Evolutionary conservation across 2,888 invertebrate species (phyloP).

Genomic region (Acronicta leporina): DNA sequence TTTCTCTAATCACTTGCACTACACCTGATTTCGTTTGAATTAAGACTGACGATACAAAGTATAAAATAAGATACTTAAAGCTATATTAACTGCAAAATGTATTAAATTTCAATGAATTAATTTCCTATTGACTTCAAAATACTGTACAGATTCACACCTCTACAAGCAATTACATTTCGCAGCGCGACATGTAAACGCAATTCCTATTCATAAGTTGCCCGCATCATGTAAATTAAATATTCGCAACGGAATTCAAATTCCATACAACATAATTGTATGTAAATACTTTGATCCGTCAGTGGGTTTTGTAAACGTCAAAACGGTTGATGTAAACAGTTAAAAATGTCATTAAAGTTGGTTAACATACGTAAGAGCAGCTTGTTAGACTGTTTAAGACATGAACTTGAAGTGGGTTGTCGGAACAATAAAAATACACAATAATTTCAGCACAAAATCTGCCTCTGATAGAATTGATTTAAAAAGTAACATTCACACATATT

Average conservation of each 20-base stretch:
- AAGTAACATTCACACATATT: too few species aligned
- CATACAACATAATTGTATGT: slow-evolving; percentile 39
- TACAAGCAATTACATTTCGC: slow-evolving; percentile 12
- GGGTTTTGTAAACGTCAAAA: slow-evolving; percentile 50
- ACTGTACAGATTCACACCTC: not conserved
- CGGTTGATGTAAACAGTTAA: slow-evolving; percentile 44
- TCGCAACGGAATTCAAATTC: slow-evolving; percentile 5
- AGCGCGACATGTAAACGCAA: slow-evolving; percentile 36
- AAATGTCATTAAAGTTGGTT: slow-evolving; percentile 47
- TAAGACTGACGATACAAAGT: not conserved
- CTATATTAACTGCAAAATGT: not conserved
- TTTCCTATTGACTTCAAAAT: not conserved
- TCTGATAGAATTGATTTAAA: too few species aligned
- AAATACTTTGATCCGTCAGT: slow-evolving; percentile 35
- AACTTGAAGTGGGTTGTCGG: slow-evolving; percentile 5
- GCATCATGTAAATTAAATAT: slow-evolving; percentile 16
- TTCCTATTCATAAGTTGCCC: slow-evolving; percentile 26
- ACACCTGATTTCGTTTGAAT: not conserved
- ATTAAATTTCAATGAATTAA: not conserved
- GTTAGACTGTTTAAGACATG: not conserved
- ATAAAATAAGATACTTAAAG: not conserved
- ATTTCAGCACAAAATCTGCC: too few species aligned
- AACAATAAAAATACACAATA: not conserved
- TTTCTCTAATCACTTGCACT: too few species aligned
- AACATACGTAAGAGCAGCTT: slow-evolving; percentile 23